Conservation (phyloP, 1,140 invertebrate genomes). For the Formica selysi region DNA sequence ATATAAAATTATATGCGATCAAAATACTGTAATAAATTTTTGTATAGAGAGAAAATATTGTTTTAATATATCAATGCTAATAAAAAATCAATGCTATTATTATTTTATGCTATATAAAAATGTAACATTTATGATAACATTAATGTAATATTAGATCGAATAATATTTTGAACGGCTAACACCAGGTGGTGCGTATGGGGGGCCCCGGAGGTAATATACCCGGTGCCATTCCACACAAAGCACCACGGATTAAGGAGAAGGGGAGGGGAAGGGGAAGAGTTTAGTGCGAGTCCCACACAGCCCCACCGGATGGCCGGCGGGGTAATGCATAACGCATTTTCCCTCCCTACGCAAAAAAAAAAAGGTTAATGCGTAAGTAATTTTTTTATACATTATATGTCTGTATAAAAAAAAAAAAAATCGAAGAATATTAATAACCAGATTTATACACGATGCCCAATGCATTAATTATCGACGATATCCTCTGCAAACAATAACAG, state of each 20-base stretch:
- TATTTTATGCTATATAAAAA: not conserved
- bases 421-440: not conserved
- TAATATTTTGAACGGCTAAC: not conserved
- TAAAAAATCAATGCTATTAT: not conserved
- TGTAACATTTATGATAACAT: not conserved
- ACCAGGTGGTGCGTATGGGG: too few relatives aligned
- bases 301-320: too few relatives aligned
- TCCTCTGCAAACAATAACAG: not conserved
- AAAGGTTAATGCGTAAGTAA: too few relatives aligned
- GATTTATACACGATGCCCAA: not conserved
- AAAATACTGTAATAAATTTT: not conserved
- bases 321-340: too few relatives aligned
- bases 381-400: too few relatives aligned
- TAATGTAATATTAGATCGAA: not conserved
- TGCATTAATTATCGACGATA: conserved; percentile 7
- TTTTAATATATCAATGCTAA: not conserved
- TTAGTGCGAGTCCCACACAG: too few relatives aligned
- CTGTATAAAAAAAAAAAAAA: too few relatives aligned
- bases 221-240: too few relatives aligned
- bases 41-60: not conserved
- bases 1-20: not conserved
- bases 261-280: too few relatives aligned
- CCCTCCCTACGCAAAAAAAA: too few relatives aligned
- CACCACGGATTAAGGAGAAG: too few relatives aligned
- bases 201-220: too few relatives aligned